Conservation (phyloP, 2,797 vertebrate species). For the Channallabes apus region DNA sequence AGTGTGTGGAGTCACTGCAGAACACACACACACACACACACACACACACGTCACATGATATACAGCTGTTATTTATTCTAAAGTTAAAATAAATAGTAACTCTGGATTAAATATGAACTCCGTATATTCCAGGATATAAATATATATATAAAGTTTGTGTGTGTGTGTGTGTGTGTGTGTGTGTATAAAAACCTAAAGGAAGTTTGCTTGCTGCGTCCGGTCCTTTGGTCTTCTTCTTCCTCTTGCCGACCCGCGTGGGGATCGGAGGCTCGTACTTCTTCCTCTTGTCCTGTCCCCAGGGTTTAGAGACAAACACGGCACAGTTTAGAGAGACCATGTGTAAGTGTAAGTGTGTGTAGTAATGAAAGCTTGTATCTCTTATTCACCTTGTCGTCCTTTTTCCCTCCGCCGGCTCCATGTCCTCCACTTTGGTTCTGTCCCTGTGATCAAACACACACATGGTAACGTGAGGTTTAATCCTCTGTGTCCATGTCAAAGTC, state of each 20-base stretch:
- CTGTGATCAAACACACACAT: conserved; percentile 63
- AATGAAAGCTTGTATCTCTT: background rate
- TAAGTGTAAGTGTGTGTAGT: background rate
- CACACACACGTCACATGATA: background rate
- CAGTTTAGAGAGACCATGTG: background rate
- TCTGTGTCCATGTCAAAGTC: no score
- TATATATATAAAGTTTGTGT: background rate
- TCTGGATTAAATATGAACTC: no score
- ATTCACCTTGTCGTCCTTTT: conserved; percentile 97
- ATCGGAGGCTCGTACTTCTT: conserved; percentile 99
- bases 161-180: no score
- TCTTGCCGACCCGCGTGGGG: conserved; percentile 96
- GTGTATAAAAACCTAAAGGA: conserved; percentile 78
- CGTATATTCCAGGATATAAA: background rate
- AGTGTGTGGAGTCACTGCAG: conserved; percentile 92
- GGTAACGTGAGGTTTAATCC: background rate
- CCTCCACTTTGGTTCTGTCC: conserved; percentile 97
- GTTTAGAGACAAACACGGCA: background rate
- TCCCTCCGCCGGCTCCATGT: conserved; percentile 94
- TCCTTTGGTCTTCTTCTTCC: conserved; percentile 96
- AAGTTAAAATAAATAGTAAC: no score
- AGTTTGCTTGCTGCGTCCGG: conserved; percentile 98
- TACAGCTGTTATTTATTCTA: background rate
- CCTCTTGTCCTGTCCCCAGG: conserved; percentile 87
- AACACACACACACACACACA: background rate